phyloP scores from a whole-genome alignment of 2,113 vertebrate genomes.

The Aleadryas rufinucha region DNA sequence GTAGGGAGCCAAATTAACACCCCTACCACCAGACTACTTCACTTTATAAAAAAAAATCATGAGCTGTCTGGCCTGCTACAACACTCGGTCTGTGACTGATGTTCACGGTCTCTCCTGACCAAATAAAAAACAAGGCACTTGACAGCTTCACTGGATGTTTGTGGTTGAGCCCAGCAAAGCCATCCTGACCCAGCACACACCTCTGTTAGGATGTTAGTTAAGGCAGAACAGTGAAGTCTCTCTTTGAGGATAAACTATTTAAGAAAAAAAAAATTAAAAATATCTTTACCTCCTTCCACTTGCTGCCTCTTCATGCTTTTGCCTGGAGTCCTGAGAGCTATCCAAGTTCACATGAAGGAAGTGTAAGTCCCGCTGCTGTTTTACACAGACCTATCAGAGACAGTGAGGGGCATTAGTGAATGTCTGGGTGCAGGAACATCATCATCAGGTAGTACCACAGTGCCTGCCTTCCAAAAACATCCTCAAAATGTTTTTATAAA shows the following conservation, averaged over 20 bases:
- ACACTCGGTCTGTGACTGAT: background rate
- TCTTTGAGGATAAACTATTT: background rate
- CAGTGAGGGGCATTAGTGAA: background rate
- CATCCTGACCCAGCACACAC: background rate
- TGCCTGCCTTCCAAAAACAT: background rate
- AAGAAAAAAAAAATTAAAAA: background rate
- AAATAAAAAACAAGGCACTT: background rate
- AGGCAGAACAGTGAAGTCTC: background rate
- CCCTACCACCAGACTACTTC: background rate
- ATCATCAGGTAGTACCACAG: background rate
- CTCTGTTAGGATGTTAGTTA: background rate
- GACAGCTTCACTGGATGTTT: background rate
- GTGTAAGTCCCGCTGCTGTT: constrained; percentile 83
- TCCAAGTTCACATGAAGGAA: constrained; percentile 82
- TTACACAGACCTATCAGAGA: constrained; percentile 81
- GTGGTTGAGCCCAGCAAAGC: background rate
- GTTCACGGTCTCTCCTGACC: background rate
- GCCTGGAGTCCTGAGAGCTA: constrained; percentile 68
- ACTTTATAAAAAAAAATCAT: background rate
- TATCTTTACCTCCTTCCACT: constrained; percentile 70
- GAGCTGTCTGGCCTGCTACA: background rate
- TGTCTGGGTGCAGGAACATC: background rate
- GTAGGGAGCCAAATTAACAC: background rate
- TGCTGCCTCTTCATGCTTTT: constrained; percentile 38
- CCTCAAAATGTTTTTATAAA: background rate